Evolutionary conservation across 2,888 invertebrate genomes (phyloP), one percentile per base, ranked within the genome.

Genomic region (Zonitis immaculata): DNA sequence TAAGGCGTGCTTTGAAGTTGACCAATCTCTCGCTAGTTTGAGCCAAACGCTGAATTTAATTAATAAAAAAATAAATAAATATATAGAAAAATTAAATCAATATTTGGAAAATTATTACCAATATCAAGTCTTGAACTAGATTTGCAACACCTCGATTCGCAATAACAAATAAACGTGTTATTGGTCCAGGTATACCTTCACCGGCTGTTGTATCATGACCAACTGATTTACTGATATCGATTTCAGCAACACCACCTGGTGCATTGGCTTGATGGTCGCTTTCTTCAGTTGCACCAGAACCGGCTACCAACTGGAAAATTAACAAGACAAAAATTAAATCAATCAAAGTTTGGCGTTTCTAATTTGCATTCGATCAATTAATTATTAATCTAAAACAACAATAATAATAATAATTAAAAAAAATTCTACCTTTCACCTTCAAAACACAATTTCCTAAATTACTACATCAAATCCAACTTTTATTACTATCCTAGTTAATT

Each of bases 11-110:
- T 81, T 91, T 92, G 86, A 91, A 92, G 87, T 91, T 91, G 73
- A 92, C 91, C 80, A 92, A 87, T 78, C 89, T 85, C 78, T 92
- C 91, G 75, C 91, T 91, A 74, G 91, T 91, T 77, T 91, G 90
- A 54, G 91, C 91, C 76, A 91, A 81, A 68, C 87, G 86, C 87
- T 87, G 76, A n/a, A n/a, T n/a, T n/a, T n/a, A n/a, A n/a, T n/a
- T 49, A 76, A 77, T 64, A 58, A 61, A 66, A 70, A 63, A 67
- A 63, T 56, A 47, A 46, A 55, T 32, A 27, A 44, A 25, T 16
- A 16, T n/a, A 53, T 35, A 20, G n/a, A 16, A 35, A 47, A 28
- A 47, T 32, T 6, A 30, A 6, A 7, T 44, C 30, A 22, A 30
- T 20, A 28, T 32, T 35, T 14, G 11, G 3, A n/a, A 12, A 25